A percentile compares a stretch with the other conserved stretches of the same genome.
Conservation (phyloP, 1,140 invertebrate species). For the Glossosoma conforme region DNA sequence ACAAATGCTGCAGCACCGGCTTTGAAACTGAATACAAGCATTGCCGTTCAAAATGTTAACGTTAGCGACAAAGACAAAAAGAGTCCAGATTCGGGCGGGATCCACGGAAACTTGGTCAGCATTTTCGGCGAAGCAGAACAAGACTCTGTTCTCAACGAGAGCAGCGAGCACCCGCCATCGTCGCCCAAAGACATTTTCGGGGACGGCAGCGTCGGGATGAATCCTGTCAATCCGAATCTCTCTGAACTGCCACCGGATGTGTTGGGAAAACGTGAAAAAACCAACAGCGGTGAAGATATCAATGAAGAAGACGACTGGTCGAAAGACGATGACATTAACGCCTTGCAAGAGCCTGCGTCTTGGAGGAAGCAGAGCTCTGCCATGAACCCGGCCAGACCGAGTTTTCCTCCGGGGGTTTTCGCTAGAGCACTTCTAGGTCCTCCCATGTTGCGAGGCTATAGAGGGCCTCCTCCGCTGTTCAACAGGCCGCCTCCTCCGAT, state of each 20-base stretch:
- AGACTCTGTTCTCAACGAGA: background rate
- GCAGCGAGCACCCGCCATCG: too few relatives aligned
- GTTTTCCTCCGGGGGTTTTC: background rate
- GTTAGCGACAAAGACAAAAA: conserved; percentile 7
- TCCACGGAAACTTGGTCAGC: background rate
- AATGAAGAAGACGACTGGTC: background rate
- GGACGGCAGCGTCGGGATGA: conserved; percentile 17
- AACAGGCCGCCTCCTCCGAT: conserved; percentile 11
- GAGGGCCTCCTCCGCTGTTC: background rate
- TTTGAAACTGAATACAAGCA: too few relatives aligned
- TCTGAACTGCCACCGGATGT: background rate
- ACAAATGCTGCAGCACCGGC: too few relatives aligned
- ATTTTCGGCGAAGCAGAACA: conserved; percentile 1
- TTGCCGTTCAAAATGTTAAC: too few relatives aligned
- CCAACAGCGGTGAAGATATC: background rate
- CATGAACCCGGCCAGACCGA: conserved; percentile 21
- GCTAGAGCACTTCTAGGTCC: background rate
- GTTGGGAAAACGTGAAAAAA: background rate
- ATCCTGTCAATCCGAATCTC: conserved; percentile 23
- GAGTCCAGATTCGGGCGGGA: background rate
- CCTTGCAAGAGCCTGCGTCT: conserved; percentile 2
- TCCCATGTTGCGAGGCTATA: background rate
- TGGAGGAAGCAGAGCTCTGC: conserved; percentile 6
- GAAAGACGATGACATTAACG: background rate
- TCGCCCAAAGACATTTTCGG: conserved; percentile 13